Evolutionary conservation across 2,888 invertebrate species (phyloP).

Genomic region (Ellobium chinense): DNA sequence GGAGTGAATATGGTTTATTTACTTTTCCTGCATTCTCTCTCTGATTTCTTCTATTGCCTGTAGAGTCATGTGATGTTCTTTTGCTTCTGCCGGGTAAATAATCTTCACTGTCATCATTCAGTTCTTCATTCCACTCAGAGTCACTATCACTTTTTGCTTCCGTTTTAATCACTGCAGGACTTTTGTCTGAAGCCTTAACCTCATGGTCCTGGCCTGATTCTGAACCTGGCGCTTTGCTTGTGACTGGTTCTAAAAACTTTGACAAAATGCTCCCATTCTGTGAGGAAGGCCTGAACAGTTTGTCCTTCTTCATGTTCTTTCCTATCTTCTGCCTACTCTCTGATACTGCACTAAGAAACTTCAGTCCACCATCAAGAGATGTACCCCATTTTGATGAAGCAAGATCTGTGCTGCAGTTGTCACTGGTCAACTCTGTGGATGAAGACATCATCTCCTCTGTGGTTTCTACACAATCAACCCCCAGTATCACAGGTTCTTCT

Average conservation of each 20-base stretch:
- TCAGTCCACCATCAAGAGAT: constrained; percentile 39
- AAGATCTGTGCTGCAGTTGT: not conserved
- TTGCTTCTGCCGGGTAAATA: constrained; percentile 27
- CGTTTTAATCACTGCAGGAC: constrained; percentile 1
- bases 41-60: not conserved
- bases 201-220: not conserved
- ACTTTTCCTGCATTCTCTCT: not conserved
- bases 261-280: constrained; percentile 3
- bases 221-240: not conserved
- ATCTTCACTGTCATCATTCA: constrained; percentile 45
- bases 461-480: constrained; percentile 48
- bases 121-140: constrained; percentile 35
- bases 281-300: constrained; percentile 7
- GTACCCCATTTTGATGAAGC: constrained; percentile 28
- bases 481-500: constrained; percentile 47
- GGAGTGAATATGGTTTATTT: not conserved
- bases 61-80: not conserved
- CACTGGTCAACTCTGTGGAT: constrained; percentile 21
- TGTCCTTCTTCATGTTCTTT: constrained; percentile 25
- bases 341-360: constrained; percentile 40
- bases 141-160: constrained; percentile 36
- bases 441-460: constrained; percentile 35
- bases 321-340: constrained; percentile 43
- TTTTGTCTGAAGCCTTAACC: not conserved
- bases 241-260: not conserved